Evolutionary conservation across 2,888 invertebrate species (phyloP).

Genomic region (Scaptomyza polygonia): DNA sequence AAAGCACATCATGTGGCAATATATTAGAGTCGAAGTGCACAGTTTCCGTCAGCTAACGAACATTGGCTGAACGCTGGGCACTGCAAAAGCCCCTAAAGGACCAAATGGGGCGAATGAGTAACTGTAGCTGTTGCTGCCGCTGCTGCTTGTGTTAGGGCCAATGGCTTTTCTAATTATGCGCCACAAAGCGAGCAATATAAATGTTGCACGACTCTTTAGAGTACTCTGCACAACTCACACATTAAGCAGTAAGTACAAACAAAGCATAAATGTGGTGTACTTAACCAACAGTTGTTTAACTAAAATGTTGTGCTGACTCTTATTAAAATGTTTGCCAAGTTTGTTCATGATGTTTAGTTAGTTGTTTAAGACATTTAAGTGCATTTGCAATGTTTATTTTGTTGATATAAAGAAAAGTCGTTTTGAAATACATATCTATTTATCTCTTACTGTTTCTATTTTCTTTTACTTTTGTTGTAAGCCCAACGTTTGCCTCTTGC

Average conservation of each 20-base stretch:
- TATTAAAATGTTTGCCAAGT: neutral
- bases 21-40: conserved; percentile 69
- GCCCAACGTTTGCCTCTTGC: too few species aligned
- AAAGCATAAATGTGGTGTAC: neutral
- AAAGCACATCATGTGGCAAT: conserved; percentile 63
- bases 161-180: conserved; percentile 27
- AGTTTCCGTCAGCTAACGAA: conserved; percentile 57
- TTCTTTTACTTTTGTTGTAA: too few species aligned
- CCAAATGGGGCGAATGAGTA: conserved; percentile 8
- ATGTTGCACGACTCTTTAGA: conserved; percentile 3
- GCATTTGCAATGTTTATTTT: too few species aligned
- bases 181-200: conserved; percentile 28
- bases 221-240: conserved; percentile 18
- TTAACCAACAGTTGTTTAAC: neutral
- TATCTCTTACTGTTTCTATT: too few species aligned
- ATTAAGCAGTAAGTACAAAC: neutral
- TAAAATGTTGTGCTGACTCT: neutral
- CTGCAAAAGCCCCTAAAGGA: conserved; percentile 29
- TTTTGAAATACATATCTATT: neutral
- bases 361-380: neutral
- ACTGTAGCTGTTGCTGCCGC: neutral
- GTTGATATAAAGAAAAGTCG: neutral
- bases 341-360: neutral
- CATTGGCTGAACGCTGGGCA: conserved; percentile 22
- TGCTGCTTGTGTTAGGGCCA: conserved; percentile 13